Percentiles rank a stretch among this genome's conserved stretches.
Evolutionary conservation across 2,797 vertebrate species (phyloP).

Genomic region (Epinephelus awoara): DNA sequence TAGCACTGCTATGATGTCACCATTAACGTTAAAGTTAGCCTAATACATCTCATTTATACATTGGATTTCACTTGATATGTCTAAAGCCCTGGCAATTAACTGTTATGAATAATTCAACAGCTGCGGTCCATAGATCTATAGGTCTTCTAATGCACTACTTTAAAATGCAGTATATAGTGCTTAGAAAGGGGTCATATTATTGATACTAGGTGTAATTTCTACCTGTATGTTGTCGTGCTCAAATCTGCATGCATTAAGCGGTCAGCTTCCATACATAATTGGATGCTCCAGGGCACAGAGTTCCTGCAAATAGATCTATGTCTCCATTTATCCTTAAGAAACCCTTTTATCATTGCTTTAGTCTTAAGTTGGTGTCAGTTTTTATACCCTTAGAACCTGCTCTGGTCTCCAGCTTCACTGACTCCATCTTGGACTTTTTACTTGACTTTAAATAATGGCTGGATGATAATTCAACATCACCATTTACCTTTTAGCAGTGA

Average conservation of each 20-base stretch:
- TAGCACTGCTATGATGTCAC: conserved; percentile 43
- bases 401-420: not conserved
- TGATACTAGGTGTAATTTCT: not conserved
- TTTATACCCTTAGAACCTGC: not conserved
- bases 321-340: not conserved
- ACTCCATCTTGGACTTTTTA: not conserved
- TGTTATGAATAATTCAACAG: conserved; percentile 54
- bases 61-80: conserved; percentile 50
- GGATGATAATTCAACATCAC: not conserved
- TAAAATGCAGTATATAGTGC: not conserved
- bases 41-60: conserved; percentile 53
- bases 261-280: not conserved
- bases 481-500: not conserved
- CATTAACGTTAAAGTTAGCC: conserved; percentile 40
- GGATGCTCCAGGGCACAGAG: not conserved
- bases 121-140: conserved; percentile 3
- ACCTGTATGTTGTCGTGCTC: not conserved
- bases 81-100: conserved; percentile 45
- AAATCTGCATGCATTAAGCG: not conserved
- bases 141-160: conserved; percentile 13
- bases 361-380: not conserved
- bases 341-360: too few species aligned
- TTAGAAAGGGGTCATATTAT: conserved; percentile 13
- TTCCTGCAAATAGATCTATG: not conserved
- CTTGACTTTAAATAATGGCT: not conserved